Evolutionary conservation across 2,888 invertebrate genomes (phyloP), one percentile per base, ranked within the genome.

Genomic region (Ochlodes sylvanus): DNA sequence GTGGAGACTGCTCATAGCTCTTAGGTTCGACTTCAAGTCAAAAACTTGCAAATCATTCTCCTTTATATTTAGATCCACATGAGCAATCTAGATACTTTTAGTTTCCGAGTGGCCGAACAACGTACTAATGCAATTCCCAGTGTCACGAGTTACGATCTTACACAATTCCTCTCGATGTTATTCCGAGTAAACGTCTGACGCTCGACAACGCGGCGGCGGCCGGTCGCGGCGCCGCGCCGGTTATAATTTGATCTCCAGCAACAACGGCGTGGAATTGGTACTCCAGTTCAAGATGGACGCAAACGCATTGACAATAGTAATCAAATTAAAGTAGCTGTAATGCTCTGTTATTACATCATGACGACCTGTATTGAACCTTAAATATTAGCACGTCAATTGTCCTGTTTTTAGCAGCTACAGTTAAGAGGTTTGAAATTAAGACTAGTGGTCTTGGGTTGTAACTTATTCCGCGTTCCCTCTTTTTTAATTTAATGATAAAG

Each of bases 161-260:
- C 27, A 41, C 54, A 63, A n/a, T 63, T 17, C 27, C 4, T 54
- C 34, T 52, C 38, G 19, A 62, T 38, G 17, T 63, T 42, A 41
- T 27, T 54, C 15, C 17, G 54, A 54, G 27, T 54, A 63, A 62
- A 52, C n/a, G 62, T 63, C 27, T 15, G 41, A n/a, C 41, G 41
- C 47, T 10, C 41, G 10, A 54, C 63, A 27, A 32, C 15, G 52
- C 19, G 50, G 4, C 12, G 50, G 19, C 17, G 10, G 10, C 19
- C 1, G 15, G 15, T 21, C 54, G 52, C 41, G 12, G 41, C 41
- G 21, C 21, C 27, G 54, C 54, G 14, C 14, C 41, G 34, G 19
- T 32, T 63, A 63, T 63, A 63, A 63, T 63, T 63, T 54, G 54
- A 63, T 63, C 62, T 52, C 21, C 38, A 52, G 21, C 38, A 38